These are phyloP conservation scores for Pseudomyrmex dendroicus DNA, from an alignment of 1,140 invertebrate species.

Conservation along the genomic window DNA sequence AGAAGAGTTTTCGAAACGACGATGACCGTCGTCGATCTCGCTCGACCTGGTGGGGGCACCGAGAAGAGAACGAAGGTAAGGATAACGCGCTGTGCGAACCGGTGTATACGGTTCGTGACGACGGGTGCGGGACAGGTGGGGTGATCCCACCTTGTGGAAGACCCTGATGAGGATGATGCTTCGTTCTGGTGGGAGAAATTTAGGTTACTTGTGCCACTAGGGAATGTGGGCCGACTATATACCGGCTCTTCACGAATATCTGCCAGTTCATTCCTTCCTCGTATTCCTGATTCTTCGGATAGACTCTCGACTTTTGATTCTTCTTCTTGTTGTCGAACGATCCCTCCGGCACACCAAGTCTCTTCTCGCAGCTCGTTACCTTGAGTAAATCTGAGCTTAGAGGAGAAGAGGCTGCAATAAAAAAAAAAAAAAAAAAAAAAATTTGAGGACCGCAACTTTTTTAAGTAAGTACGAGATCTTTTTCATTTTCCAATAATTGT, in stretches of 20 bases:
- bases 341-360: background rate
- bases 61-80: conserved; percentile 33
- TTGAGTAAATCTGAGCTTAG: conserved; percentile 22
- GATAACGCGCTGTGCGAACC: background rate
- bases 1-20: conserved; percentile 41
- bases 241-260: conserved; percentile 81
- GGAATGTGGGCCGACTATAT: conserved; percentile 85
- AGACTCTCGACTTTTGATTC: background rate
- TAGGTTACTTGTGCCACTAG: conserved; percentile 84
- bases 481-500: background rate
- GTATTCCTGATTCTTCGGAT: conserved; percentile 49
- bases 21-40: background rate
- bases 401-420: background rate
- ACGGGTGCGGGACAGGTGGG: conserved; percentile 31
- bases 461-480: conserved; percentile 22
- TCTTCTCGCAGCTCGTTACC: background rate
- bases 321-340: conserved; percentile 3
- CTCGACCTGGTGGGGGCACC: background rate
- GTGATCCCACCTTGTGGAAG: conserved; percentile 42
- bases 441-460: conserved; percentile 24
- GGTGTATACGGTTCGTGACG: background rate
- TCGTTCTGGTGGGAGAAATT: conserved; percentile 81
- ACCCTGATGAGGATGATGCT: conserved; percentile 74
- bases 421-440: background rate
- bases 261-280: conserved; percentile 82